Percentiles rank a stretch among this genome's conserved stretches.
Evolutionary conservation across 2,113 vertebrate species (phyloP).

Genomic region (Cochlearius cochlearius): DNA sequence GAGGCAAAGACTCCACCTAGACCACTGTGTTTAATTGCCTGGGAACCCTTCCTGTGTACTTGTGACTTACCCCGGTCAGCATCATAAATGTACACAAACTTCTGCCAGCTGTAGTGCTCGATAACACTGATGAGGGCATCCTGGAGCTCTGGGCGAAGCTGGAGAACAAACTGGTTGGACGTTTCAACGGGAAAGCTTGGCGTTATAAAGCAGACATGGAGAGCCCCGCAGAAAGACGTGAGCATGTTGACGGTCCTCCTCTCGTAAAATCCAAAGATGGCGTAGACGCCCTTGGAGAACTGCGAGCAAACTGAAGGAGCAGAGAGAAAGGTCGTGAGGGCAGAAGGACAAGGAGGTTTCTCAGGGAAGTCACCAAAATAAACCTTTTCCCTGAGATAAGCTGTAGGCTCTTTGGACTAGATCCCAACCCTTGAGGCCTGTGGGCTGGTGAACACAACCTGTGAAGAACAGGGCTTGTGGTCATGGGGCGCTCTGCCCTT

Average conservation of each 20-base stretch:
- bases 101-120: slow-evolving; percentile 95
- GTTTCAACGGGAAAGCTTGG: slow-evolving; percentile 96
- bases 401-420: neutral
- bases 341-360: neutral
- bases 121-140: slow-evolving; percentile 94
- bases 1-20: neutral
- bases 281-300: slow-evolving; percentile 98
- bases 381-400: neutral
- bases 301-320: slow-evolving; percentile 89
- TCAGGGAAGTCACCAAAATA: neutral
- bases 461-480: neutral
- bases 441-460: neutral
- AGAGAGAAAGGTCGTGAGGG: neutral
- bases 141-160: slow-evolving; percentile 95
- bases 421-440: fast-evolving
- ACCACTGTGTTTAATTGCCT: neutral
- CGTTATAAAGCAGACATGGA: slow-evolving; percentile 96
- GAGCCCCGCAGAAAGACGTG: slow-evolving; percentile 97
- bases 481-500: neutral
- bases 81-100: slow-evolving; percentile 98
- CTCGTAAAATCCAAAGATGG: slow-evolving; percentile 99
- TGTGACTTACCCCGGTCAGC: slow-evolving; percentile 88
- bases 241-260: slow-evolving; percentile 98
- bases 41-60: neutral
- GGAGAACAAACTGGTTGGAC: slow-evolving; percentile 97